Percentiles rank a stretch among this genome's conserved stretches.
Evolutionary conservation across 2,113 vertebrate genomes (phyloP).

Genomic region (Taxidea taxus): DNA sequence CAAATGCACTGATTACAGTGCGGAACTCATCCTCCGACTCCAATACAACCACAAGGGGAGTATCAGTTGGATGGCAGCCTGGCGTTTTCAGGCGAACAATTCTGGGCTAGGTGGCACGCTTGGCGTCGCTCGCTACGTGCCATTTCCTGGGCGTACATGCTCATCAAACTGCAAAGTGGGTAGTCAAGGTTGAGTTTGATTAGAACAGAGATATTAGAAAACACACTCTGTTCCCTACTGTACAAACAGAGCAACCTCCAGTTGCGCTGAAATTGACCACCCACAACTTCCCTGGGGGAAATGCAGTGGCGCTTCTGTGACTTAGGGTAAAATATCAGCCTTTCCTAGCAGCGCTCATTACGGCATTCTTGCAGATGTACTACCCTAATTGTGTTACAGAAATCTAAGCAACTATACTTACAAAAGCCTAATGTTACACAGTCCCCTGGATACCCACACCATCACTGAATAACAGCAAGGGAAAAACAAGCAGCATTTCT

Average conservation of each 20-base stretch:
- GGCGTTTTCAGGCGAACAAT: conserved; percentile 65
- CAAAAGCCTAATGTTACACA: background rate
- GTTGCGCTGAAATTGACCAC: background rate
- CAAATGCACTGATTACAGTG: conserved; percentile 77
- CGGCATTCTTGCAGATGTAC: background rate
- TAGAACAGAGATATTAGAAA: background rate
- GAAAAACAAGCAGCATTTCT: background rate
- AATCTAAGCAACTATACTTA: background rate
- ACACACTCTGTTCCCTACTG: background rate
- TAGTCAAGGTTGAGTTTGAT: background rate
- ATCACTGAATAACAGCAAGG: background rate
- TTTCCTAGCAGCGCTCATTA: background rate
- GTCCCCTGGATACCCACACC: background rate
- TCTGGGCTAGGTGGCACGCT: conserved; percentile 24
- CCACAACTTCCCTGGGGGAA: background rate
- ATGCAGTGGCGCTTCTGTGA: background rate
- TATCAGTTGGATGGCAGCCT: conserved; percentile 42
- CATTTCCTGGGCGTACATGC: background rate
- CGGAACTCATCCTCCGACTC: conserved; percentile 74
- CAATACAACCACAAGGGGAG: conserved; percentile 17
- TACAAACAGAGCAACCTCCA: conserved; percentile 7
- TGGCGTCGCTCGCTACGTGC: background rate
- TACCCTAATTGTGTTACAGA: background rate
- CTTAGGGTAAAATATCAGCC: conserved; percentile 14
- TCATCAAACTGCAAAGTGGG: background rate